Evolutionary conservation across 1,140 invertebrate species (phyloP), one percentile per base, ranked within the genome.

Genomic region (Drosophila gunungcola): DNA sequence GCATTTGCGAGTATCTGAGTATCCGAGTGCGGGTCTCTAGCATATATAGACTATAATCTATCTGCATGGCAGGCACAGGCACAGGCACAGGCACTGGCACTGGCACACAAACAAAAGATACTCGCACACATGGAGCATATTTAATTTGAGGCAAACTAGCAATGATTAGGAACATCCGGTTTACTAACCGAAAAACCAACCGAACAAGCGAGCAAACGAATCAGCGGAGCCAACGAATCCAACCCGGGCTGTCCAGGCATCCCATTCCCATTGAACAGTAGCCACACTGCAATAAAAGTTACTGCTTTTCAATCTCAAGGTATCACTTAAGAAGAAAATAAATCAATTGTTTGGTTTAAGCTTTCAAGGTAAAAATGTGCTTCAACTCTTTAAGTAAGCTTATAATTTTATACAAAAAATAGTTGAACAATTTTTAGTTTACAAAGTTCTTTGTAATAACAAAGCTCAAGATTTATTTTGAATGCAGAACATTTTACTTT

Each of bases 91-190:
- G 57, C 74, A 62, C 52, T 21, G 16, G 16, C 16, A 21, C 16
- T 21, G 16, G 16, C 16, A 21, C 16, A 88, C 83, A 83, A 82
- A 86, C 83, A 88, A 88, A 86, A 86, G 83, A 82, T 73, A 85
- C 53, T 69, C 63, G 64, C 70, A 61, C 70, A 84, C 77, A 67
- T 41, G 34, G 34, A 83, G 83, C 82, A 84, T 91, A 91, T 91
- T 91, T 91, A 91, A 91, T 91, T 91, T 91, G 90, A 91, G 75
- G 86, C 90, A 91, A 91, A 91, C 90, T 91, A 91, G 90, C 90
- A 88, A 91, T 91, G 90, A 91, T 91, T 91, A 91, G 90, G 90
- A 90, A 91, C 90, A 91, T 91, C 90, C 90, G 90, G 90, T 91
- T 91, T 91, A 91, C 90, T 91, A 91, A 91, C 90, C 90, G 90